phyloP scores from a whole-genome alignment of 2,888 invertebrate species.

The Pantelozetes paolii region DNA sequence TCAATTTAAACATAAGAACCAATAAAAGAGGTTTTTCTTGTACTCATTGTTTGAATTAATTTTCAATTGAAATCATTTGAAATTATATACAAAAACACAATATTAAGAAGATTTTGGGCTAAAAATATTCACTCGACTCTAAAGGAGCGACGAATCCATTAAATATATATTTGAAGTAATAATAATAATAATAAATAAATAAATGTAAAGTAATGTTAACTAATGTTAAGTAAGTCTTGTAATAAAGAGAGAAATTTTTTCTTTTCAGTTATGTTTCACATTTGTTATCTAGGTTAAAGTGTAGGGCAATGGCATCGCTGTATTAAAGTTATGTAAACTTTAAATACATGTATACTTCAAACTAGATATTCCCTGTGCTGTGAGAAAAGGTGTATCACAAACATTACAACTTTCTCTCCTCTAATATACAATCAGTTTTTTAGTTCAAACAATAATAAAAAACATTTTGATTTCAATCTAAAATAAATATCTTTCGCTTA shows the following conservation, averaged over 20 bases:
- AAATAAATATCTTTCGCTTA: not conserved
- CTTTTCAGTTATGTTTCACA: not conserved
- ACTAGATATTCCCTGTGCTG: constrained; percentile 11
- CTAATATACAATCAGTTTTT: not conserved
- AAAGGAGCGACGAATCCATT: constrained; percentile 11
- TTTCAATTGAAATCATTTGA: not conserved
- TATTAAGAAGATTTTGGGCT: not conserved
- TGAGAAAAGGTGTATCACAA: constrained; percentile 1
- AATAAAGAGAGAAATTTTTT: not conserved
- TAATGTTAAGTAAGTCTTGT: too few species aligned
- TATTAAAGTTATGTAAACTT: not conserved
- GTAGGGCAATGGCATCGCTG: constrained; percentile 20
- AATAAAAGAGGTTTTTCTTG: constrained; percentile 27
- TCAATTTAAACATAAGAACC: not conserved
- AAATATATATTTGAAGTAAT: not conserved
- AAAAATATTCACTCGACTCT: not conserved
- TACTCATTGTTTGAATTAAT: constrained; percentile 11
- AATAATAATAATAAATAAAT: not conserved
- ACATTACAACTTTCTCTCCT: constrained; percentile 14
- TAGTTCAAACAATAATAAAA: constrained; percentile 2
- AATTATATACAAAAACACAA: too few species aligned
- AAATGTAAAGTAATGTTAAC: too few species aligned
- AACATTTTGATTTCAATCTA: not conserved
- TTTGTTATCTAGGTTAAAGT: constrained; percentile 18
- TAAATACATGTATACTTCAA: too few species aligned